Evolutionary conservation across 2,797 vertebrate species (phyloP), one percentile per base, ranked within the genome.

Genomic region (Octomys mimax): DNA sequence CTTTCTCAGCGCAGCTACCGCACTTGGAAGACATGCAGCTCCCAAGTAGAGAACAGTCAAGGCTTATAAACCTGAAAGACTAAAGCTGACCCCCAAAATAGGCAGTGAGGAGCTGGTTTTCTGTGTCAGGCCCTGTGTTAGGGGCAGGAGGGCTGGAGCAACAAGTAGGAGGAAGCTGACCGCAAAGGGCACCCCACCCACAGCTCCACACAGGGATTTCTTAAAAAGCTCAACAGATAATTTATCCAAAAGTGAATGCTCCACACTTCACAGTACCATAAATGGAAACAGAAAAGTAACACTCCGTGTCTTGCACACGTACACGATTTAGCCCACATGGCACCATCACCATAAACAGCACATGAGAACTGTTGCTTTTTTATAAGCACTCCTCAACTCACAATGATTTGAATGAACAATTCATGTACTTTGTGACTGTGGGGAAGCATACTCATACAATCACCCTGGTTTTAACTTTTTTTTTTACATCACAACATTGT

Each of bases 211-310:
- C 13, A 49, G 73, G 39, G 39, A 39, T 39, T 49, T 49, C 10
- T 49, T 49, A 49, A 49, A 49, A 93, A 95, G 39, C 54, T 91
- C 75, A 33, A 81, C 10, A 66, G 24, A 86, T 31, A 90, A 36
- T 85, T 83, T 85, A 71, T 33, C 16, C 57, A 73, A 75, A 91
- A 92, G 85, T 39, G 33, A 84, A 70, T 64, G 52, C n/a, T 46
- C 28, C 54, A 12, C 26, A 89, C 10, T 59, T 70, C 26, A n/a
- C 22, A 79, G 36, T 33, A 77, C 0, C 57, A 22, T 64, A 86
- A 24, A 64, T 4, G 80, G 12, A 81, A 75, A 75, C 2, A 92
- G 57, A 81, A 91, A 85, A 64, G 22, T 57, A 66, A 54, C 6
- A 24, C 11, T 61, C 14, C 66, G 49, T 49, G 52, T 49, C 59